These are phyloP conservation scores for Myripristis jacobus DNA, from an alignment of 2,797 vertebrate genomes.

Conservation along the genomic window DNA sequence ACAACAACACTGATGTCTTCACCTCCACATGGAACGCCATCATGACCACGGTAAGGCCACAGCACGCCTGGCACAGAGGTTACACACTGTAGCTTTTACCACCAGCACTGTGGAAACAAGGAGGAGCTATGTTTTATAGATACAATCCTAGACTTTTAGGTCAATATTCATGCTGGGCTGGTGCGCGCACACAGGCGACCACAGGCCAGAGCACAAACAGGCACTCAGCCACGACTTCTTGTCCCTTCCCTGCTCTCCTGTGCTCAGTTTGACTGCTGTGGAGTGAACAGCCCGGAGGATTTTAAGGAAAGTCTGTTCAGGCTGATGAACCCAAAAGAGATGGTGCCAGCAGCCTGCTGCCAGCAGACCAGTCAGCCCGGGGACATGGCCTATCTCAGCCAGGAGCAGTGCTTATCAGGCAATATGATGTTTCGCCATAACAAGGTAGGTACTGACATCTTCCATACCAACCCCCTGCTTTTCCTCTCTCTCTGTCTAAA, in stretches of 20 bases:
- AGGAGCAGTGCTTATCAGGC: conserved; percentile 88
- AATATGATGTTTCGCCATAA: conserved; percentile 89
- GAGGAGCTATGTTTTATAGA: conserved; percentile 61
- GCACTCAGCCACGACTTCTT: conserved; percentile 52
- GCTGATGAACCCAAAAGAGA: conserved; percentile 73
- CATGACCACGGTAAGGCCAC: conserved; percentile 92
- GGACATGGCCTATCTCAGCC: conserved; percentile 81
- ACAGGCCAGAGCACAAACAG: conserved; percentile 63
- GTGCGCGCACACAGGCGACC: conserved; percentile 44
- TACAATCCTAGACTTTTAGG: conserved; percentile 68
- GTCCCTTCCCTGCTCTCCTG: conserved; percentile 37
- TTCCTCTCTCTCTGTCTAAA: conserved; percentile 44
- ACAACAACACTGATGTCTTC: conserved; percentile 92
- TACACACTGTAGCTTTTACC: conserved; percentile 38
- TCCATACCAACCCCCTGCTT: conserved; percentile 19
- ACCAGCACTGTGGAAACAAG: conserved; percentile 31
- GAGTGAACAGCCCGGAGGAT: conserved; percentile 95
- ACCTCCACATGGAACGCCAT: conserved; percentile 96
- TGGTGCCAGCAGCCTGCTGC: conserved; percentile 90
- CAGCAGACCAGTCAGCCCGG: conserved; percentile 83
- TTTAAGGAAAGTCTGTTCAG: conserved; percentile 88
- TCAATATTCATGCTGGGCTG: conserved; percentile 72
- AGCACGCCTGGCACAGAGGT: conserved; percentile 46
- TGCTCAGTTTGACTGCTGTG: conserved; percentile 94
- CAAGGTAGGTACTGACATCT: conserved; percentile 85